Evolutionary conservation across 2,797 vertebrate genomes (phyloP).

Genomic region (Pangasius sanitwongsei): DNA sequence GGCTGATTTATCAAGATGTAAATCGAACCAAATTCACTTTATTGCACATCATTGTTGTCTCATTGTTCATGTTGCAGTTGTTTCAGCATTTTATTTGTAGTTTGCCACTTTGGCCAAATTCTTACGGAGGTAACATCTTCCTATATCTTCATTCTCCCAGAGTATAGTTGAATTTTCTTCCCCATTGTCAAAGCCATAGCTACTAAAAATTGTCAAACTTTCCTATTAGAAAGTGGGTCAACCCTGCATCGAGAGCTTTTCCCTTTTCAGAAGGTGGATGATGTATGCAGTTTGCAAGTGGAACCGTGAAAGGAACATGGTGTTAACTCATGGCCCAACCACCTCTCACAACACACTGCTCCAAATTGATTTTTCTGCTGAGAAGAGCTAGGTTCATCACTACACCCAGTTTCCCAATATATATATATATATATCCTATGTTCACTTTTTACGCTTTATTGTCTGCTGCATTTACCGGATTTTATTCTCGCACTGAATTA

Average conservation of each 20-base stretch:
- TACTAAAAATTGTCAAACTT: background rate
- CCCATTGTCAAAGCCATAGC: too few relatives aligned
- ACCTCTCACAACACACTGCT: conserved; percentile 50
- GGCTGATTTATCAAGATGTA: background rate
- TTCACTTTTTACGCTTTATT: background rate
- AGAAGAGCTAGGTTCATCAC: background rate
- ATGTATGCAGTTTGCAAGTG: background rate
- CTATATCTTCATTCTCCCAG: background rate
- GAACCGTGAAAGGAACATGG: conserved; percentile 32
- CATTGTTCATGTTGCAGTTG: too few relatives aligned
- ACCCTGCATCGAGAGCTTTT: background rate
- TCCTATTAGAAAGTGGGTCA: background rate
- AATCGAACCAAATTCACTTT: background rate
- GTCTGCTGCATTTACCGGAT: background rate
- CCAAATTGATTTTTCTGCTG: conserved; percentile 43
- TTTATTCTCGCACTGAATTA: background rate
- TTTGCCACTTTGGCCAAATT: background rate
- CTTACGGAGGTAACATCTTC: background rate
- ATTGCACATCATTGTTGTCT: background rate
- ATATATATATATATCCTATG: background rate
- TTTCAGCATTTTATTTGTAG: background rate
- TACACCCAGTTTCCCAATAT: background rate
- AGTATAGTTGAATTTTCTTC: background rate
- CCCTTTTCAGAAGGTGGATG: background rate
- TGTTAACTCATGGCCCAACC: conserved; percentile 49